Evolutionary conservation across 2,797 vertebrate species (phyloP).

Genomic region (Centropyge bicolor): DNA sequence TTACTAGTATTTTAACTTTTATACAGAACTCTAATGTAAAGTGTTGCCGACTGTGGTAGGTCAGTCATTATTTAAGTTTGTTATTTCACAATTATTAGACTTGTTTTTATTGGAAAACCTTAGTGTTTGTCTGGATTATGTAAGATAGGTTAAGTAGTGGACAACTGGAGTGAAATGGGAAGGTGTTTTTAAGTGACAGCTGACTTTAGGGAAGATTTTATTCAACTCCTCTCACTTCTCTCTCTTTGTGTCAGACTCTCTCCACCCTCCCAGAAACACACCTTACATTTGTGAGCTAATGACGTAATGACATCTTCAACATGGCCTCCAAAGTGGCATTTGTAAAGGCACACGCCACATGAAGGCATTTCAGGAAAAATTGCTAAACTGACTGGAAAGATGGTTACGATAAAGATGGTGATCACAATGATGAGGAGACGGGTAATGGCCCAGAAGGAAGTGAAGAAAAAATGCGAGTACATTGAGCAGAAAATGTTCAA

Average conservation of each 20-base stretch:
- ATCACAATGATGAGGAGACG: constrained; percentile 44
- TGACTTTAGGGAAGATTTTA: constrained; percentile 15
- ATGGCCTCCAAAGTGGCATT: constrained; percentile 39
- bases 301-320: constrained; percentile 49
- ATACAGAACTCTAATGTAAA: background rate
- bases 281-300: constrained; percentile 45
- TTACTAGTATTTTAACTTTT: background rate
- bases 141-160: background rate
- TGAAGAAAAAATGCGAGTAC: background rate
- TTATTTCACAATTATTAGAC: background rate
- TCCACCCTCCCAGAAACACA: constrained; percentile 28
- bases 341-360: constrained; percentile 29
- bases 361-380: constrained; percentile 27
- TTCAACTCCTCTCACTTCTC: background rate
- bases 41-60: background rate
- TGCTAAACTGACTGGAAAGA: constrained; percentile 31
- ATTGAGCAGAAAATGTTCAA: constrained; percentile 29
- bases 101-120: background rate
- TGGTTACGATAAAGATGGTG: constrained; percentile 37
- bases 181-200: constrained; percentile 8
- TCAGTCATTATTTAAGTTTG: background rate
- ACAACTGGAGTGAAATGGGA: background rate
- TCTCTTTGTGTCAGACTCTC: constrained; percentile 27
- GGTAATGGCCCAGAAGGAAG: constrained; percentile 18
- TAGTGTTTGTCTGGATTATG: background rate